Percentiles rank a stretch among this genome's conserved stretches.
Conservation (phyloP, 2,888 invertebrate species). For the Xestia xanthographa region DNA sequence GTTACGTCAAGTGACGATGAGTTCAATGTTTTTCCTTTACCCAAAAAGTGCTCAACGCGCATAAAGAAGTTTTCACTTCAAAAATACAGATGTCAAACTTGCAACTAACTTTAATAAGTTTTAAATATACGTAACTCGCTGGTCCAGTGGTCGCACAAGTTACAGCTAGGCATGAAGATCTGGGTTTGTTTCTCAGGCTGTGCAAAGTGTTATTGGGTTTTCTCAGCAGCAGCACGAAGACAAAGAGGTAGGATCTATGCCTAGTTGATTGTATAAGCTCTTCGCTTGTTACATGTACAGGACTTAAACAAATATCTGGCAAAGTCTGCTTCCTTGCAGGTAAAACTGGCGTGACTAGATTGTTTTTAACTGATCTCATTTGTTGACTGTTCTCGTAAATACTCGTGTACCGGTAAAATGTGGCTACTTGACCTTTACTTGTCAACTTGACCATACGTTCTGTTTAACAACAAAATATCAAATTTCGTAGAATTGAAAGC, state of each 20-base stretch:
- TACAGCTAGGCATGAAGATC: neutral
- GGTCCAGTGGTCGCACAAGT: too few relatives aligned
- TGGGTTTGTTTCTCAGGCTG: neutral
- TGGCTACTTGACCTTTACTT: too few relatives aligned
- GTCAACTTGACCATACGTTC: too few relatives aligned
- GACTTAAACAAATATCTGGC: neutral
- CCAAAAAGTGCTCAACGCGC: too few relatives aligned
- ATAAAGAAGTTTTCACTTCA: too few relatives aligned
- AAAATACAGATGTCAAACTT: neutral
- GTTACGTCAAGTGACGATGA: too few relatives aligned
- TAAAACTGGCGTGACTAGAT: neutral
- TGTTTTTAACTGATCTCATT: neutral
- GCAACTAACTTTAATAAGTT: neutral
- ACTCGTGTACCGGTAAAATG: too few relatives aligned
- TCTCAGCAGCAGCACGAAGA: neutral
- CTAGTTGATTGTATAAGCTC: neutral
- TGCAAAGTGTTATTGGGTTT: neutral
- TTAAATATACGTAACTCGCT: too few relatives aligned
- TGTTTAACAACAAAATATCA: too few relatives aligned
- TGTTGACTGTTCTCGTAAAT: conserved; percentile 9
- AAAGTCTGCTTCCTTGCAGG: neutral
- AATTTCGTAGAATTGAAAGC: too few relatives aligned
- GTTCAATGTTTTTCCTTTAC: too few relatives aligned
- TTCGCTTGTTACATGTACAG: too few relatives aligned
- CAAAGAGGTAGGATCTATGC: neutral